Evolutionary conservation across 2,888 invertebrate species (phyloP).

Genomic region (Tipula vernalis): DNA sequence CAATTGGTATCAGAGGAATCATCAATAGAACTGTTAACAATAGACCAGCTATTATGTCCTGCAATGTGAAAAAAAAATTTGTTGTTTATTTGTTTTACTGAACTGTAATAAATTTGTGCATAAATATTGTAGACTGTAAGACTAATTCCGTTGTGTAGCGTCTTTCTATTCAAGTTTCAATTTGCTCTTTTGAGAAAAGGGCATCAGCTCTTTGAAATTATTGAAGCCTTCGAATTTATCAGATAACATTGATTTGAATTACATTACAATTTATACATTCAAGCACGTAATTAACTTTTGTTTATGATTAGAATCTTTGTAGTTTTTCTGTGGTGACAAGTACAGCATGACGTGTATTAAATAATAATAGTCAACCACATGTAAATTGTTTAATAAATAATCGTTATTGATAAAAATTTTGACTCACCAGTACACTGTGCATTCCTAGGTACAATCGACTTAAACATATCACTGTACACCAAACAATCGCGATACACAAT

Average conservation of each 20-base stretch:
- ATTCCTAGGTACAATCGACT: slow-evolving; percentile 86
- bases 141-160: background rate
- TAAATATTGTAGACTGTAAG: background rate
- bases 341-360: background rate
- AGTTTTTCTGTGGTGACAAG: background rate
- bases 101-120: too few relatives aligned
- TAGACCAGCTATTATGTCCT: slow-evolving; percentile 77
- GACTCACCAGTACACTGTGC: slow-evolving; percentile 76
- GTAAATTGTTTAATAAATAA: background rate
- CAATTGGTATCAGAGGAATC: slow-evolving; percentile 57
- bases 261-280: background rate
- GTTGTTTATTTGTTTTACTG: background rate
- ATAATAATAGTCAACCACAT: background rate
- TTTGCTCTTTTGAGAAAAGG: background rate
- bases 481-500: slow-evolving; percentile 43
- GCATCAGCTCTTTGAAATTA: background rate
- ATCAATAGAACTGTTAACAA: slow-evolving; percentile 53
- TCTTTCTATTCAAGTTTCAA: too few relatives aligned
- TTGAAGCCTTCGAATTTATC: background rate
- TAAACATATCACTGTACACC: slow-evolving; percentile 67
- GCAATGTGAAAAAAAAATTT: slow-evolving; percentile 28
- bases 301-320: background rate
- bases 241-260: background rate
- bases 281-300: background rate
- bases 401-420: background rate